Conservation (phyloP, 92 coral and sea anemone species). For the Epizoanthus scotinus region DNA sequence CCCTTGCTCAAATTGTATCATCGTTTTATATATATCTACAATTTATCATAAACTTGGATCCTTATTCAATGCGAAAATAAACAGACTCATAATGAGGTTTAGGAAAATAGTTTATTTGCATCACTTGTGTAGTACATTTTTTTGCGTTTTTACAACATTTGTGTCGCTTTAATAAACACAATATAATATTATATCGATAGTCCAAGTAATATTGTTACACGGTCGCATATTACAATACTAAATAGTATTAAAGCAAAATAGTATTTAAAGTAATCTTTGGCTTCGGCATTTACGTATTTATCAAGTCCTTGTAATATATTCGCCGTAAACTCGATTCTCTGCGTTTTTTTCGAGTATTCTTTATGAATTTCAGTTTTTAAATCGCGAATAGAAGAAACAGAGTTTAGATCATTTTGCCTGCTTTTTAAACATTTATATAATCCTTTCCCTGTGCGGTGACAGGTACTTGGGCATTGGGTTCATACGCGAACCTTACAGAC, state of each 20-base stretch:
- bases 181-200: too few relatives aligned
- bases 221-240: slow-evolving; percentile 6
- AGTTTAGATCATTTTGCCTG: slow-evolving; percentile 14
- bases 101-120: too few relatives aligned
- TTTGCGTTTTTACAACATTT: too few relatives aligned
- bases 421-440: slow-evolving; percentile 43
- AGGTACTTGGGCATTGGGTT: not conserved
- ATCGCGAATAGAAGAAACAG: not conserved
- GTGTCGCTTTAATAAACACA: too few relatives aligned
- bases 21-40: too few relatives aligned
- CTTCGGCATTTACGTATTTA: not conserved
- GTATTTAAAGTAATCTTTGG: not conserved
- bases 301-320: not conserved
- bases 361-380: not conserved
- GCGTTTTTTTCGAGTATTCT: not conserved
- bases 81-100: too few relatives aligned
- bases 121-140: too few relatives aligned
- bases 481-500: slow-evolving; percentile 13
- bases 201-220: slow-evolving; percentile 4
- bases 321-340: slow-evolving; percentile 22
- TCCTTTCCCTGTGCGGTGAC: not conserved
- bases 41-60: too few relatives aligned
- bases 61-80: too few relatives aligned
- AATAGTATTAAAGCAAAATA: slow-evolving; percentile 6
- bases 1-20: too few relatives aligned